phyloP scores from a whole-genome alignment of 2,888 invertebrate species.

The Teinopalpus imperialis region DNA sequence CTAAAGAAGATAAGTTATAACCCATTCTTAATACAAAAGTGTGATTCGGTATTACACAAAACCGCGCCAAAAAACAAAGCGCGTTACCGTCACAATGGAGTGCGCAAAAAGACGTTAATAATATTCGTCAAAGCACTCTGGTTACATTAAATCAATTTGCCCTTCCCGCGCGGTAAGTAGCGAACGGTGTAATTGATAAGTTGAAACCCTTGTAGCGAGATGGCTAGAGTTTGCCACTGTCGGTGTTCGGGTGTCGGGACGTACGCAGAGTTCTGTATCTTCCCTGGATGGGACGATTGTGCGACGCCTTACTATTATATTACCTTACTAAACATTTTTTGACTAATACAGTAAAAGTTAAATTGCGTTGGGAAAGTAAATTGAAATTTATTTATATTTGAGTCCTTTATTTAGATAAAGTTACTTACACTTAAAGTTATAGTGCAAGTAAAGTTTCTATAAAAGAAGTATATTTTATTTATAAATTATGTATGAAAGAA shows the following conservation, averaged over 20 bases:
- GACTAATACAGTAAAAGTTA: background rate
- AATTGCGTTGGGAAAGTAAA: too few species aligned
- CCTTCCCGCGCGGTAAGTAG: constrained; percentile 82
- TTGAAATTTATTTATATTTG: too few species aligned
- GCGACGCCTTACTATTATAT: constrained; percentile 23
- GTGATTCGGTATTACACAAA: constrained; percentile 74
- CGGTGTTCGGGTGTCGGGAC: constrained; percentile 36
- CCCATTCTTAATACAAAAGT: constrained; percentile 43
- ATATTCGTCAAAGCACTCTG: constrained; percentile 83
- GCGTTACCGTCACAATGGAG: constrained; percentile 67
- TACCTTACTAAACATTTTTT: constrained; percentile 14
- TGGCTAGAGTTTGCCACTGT: constrained; percentile 73
- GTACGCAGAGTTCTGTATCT: constrained; percentile 24
- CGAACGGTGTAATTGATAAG: constrained; percentile 82
- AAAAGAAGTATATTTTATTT: too few species aligned
- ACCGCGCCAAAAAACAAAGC: constrained; percentile 77
- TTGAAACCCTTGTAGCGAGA: constrained; percentile 80
- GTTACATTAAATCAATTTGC: constrained; percentile 83
- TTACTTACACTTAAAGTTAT: too few species aligned
- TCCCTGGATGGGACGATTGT: constrained; percentile 26
- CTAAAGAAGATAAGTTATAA: constrained; percentile 30
- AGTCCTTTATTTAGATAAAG: too few species aligned
- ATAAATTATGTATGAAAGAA: too few species aligned
- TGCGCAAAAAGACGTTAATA: constrained; percentile 81
- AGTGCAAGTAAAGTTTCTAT: too few species aligned